These are phyloP conservation scores for Acipenser ruthenus DNA, from an alignment of 2,797 vertebrate species.

Conservation along the genomic window DNA sequence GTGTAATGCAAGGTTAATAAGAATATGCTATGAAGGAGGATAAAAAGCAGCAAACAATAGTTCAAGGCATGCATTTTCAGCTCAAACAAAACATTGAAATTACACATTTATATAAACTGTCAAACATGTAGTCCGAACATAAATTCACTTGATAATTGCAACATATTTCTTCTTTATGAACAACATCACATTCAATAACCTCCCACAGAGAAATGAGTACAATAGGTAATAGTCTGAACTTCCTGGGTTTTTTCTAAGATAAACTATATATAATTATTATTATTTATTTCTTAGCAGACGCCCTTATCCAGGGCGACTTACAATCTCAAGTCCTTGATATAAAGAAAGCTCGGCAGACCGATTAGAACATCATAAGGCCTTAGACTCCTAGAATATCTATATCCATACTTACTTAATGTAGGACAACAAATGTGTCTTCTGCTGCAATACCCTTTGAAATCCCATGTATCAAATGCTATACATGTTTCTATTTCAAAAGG, in stretches of 20 bases:
- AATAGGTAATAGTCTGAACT: conserved; percentile 27
- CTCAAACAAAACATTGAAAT: too few species aligned
- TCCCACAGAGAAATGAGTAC: conserved; percentile 29
- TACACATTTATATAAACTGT: too few species aligned
- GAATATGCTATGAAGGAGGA: too few species aligned
- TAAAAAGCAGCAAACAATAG: conserved; percentile 6
- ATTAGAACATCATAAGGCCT: too few species aligned
- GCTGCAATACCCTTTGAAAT: not conserved
- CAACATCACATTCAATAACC: conserved; percentile 34
- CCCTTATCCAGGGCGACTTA: too few species aligned
- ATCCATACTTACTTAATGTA: not conserved
- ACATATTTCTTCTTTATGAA: conserved; percentile 32
- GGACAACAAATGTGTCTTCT: conserved; percentile 1
- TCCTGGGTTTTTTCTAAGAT: conserved; percentile 20
- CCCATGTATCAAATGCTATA: not conserved
- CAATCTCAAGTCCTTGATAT: too few species aligned
- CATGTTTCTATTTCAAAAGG: not conserved
- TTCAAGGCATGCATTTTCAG: conserved; percentile 38
- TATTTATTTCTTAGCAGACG: too few species aligned
- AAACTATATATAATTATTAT: too few species aligned
- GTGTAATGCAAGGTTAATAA: conserved; percentile 24
- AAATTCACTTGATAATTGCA: conserved; percentile 26
- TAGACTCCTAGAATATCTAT: too few species aligned
- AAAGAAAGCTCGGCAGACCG: too few species aligned
- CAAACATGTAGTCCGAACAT: conserved; percentile 32